Evolutionary conservation across 1,140 invertebrate species (phyloP).

Genomic region (Drosophila dunni): DNA sequence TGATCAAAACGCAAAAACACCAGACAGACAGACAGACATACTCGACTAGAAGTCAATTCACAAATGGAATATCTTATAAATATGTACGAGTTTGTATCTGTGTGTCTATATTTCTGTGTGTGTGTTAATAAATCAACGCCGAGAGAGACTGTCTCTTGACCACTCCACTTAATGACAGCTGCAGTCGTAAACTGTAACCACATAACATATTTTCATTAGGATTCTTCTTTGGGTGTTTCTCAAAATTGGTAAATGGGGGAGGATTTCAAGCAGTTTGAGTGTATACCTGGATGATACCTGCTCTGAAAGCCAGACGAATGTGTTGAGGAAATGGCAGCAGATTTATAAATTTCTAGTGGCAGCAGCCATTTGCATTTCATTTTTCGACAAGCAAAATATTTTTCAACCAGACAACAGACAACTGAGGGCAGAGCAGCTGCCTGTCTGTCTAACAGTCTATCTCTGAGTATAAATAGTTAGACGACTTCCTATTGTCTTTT

Average conservation of each 20-base stretch:
- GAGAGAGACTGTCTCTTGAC: constrained; percentile 41
- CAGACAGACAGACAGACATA: constrained; percentile 3
- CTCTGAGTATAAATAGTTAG: constrained; percentile 73
- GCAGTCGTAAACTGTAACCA: constrained; percentile 74
- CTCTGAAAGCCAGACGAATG: constrained; percentile 49
- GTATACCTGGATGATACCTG: constrained; percentile 53
- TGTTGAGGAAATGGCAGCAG: constrained; percentile 50
- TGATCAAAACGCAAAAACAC: constrained; percentile 26
- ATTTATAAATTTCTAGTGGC: constrained; percentile 54
- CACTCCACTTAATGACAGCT: constrained; percentile 75
- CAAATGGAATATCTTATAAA: constrained; percentile 50
- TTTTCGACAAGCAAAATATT: constrained; percentile 77
- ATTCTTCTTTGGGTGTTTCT: constrained; percentile 59
- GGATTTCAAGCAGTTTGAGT: constrained; percentile 1
- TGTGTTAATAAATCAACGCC: constrained; percentile 57
- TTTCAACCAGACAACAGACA: constrained; percentile 32
- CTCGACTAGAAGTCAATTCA: constrained; percentile 25
- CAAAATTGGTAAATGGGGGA: constrained; percentile 34
- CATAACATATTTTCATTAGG: constrained; percentile 76
- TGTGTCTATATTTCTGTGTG: constrained; percentile 10
- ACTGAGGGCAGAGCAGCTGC: not conserved
- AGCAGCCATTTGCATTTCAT: constrained; percentile 77
- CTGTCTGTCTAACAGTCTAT: constrained; percentile 1
- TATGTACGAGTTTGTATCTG: constrained; percentile 19
- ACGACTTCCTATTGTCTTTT: constrained; percentile 74